A percentile compares a stretch with the other conserved stretches of the same genome.
These are phyloP conservation scores for Paradisaea rubra DNA, from an alignment of 2,113 vertebrate genomes.

Conservation along the genomic window DNA sequence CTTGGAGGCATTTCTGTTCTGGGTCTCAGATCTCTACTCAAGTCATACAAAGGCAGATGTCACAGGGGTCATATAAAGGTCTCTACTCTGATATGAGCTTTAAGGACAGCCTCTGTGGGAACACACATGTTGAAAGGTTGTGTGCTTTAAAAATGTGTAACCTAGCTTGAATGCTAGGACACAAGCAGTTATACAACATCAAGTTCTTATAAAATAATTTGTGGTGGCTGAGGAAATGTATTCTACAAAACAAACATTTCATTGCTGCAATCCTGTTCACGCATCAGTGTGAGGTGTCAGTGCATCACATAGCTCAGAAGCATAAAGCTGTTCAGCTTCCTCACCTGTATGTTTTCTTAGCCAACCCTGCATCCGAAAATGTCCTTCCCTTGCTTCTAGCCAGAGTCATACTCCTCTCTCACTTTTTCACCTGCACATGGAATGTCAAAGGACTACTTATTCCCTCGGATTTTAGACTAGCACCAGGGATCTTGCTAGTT, in stretches of 20 bases:
- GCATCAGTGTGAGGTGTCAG: neutral
- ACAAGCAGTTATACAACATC: neutral
- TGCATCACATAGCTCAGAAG: neutral
- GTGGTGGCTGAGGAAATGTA: neutral
- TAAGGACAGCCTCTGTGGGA: neutral
- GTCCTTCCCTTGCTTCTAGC: neutral
- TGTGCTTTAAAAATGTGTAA: neutral
- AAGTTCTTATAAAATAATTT: neutral
- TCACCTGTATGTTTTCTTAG: neutral
- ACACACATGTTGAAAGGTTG: neutral
- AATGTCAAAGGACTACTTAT: neutral
- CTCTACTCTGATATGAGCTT: neutral
- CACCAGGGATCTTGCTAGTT: neutral
- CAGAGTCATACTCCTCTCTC: neutral
- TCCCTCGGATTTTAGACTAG: neutral
- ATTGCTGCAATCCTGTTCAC: neutral
- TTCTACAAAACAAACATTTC: neutral
- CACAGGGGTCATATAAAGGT: neutral
- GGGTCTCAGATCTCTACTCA: neutral
- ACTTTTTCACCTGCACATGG: neutral
- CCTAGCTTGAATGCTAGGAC: neutral
- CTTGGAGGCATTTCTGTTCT: neutral
- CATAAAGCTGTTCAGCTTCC: neutral
- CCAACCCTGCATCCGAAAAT: neutral
- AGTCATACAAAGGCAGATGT: neutral